A percentile compares a stretch with the other conserved stretches of the same genome.
phyloP scores from a whole-genome alignment of 2,113 vertebrate species.

The Odontesthes bonariensis region DNA sequence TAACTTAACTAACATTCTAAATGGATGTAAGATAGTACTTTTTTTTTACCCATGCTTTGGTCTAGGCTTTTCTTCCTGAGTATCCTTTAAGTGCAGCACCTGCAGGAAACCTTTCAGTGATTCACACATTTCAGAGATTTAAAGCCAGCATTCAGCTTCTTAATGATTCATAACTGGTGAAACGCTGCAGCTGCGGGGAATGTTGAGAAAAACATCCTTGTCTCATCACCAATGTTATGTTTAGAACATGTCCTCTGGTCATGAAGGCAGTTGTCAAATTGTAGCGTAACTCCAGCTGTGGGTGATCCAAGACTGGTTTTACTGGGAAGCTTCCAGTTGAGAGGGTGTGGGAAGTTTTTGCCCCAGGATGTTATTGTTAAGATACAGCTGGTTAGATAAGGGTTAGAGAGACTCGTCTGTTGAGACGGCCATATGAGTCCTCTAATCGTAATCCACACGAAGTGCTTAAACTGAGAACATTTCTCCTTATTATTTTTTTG shows the following conservation, averaged over 20 bases:
- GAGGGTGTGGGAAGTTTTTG: neutral
- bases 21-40: neutral
- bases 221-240: constrained; percentile 13
- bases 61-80: neutral
- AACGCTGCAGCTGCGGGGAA: constrained; percentile 21
- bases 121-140: constrained; percentile 12
- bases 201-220: constrained; percentile 12
- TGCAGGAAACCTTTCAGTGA: constrained; percentile 25
- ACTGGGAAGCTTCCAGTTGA: constrained; percentile 5
- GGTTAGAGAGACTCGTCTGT: constrained; percentile 6
- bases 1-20: neutral
- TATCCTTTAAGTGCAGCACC: constrained; percentile 6
- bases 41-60: neutral
- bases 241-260: constrained; percentile 23
- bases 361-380: neutral
- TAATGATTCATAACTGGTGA: constrained; percentile 31
- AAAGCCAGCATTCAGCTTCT: neutral
- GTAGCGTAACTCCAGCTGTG: constrained; percentile 14
- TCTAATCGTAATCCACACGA: neutral
- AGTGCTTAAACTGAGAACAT: neutral
- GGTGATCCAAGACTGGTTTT: constrained; percentile 10
- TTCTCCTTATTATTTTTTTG: neutral
- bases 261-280: constrained; percentile 6
- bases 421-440: neutral
- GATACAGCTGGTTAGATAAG: neutral